Percentiles rank a stretch among this genome's conserved stretches.
phyloP scores from a whole-genome alignment of 2,888 invertebrate species.

The Tetranychus piercei region DNA sequence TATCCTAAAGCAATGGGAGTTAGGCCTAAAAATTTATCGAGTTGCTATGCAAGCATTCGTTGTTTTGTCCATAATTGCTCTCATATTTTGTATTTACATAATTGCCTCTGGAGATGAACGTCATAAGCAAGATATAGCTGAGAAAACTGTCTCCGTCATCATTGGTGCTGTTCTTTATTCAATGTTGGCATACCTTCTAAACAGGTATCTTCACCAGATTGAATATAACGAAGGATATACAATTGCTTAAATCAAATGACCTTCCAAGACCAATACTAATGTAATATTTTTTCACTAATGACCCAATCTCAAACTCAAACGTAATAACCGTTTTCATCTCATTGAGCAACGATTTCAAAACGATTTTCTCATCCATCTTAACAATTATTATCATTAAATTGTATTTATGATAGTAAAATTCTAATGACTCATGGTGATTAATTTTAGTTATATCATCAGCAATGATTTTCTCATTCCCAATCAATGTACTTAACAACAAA shows the following conservation, averaged over 20 bases:
- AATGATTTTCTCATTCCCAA: not conserved
- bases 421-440: not conserved
- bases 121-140: not conserved
- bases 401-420: not conserved
- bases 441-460: not conserved
- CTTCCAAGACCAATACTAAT: not conserved
- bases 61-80: not conserved
- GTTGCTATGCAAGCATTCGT: not conserved
- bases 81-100: not conserved
- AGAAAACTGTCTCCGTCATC: not conserved
- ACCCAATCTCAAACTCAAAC: too few species aligned
- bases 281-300: too few species aligned
- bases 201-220: slow-evolving; percentile 1
- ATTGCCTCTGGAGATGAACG: not conserved
- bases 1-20: slow-evolving; percentile 3
- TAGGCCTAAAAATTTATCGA: not conserved
- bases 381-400: too few species aligned
- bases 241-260: not conserved
- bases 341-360: not conserved
- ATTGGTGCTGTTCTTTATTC: not conserved
- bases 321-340: not conserved
- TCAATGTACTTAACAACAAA: not conserved
- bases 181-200: not conserved
- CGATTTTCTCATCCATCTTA: not conserved
- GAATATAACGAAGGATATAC: slow-evolving; percentile 8